Base-by-base conservation (phyloP, 2,113 vertebrate species). In the Daubentonia madagascariensis region DNA sequence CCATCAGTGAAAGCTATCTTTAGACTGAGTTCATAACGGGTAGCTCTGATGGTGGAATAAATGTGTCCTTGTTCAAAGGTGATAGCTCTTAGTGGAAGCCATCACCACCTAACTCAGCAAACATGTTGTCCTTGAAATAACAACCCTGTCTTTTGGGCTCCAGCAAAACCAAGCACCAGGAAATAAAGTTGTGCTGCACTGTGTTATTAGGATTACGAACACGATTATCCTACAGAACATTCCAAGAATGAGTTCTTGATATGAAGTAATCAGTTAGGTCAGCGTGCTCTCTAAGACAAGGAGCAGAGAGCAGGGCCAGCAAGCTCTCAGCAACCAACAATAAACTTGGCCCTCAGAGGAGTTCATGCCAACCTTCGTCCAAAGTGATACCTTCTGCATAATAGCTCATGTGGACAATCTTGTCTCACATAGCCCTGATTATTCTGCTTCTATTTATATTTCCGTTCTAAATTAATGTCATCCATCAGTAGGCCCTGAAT, bases 91-190 rank as follows among this genome's bases (percentile, higher is more conserved):
- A 72, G 57, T 75, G 84, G 91, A 93, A 91, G 43, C 37, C 81
- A 22, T 25, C 63, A 32, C 72, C 25, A 73, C 48, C 79, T 72
- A 78, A 93, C 57, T 98, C 93, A 96, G 89, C 83, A 96, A 97
- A 93, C 25, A 37, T 13, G 12, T 43, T 89, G 81, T 88, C 97
- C 93, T 96, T 97, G 96, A 93, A 97, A 88, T 86, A 85, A 95
- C 12, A 37, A 72, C 25, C 14, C 30, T 73, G 78, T 57, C 63
- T 93, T 86, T 80, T 32, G 37, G 45, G 12, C 2, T 50, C 48
- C 16, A 85, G 75, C 22, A 84, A 97, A 92, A 65, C 18, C 54
- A 45, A 6, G 28, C 17, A 80, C 17, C 35, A 85, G 80, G 43
- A 96, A 90, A 61, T 57, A 85, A 91, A 83, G 20, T 14, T 20